These are phyloP conservation scores for Ypsolopha scabrella DNA, from an alignment of 2,888 invertebrate genomes.

Conservation along the genomic window DNA sequence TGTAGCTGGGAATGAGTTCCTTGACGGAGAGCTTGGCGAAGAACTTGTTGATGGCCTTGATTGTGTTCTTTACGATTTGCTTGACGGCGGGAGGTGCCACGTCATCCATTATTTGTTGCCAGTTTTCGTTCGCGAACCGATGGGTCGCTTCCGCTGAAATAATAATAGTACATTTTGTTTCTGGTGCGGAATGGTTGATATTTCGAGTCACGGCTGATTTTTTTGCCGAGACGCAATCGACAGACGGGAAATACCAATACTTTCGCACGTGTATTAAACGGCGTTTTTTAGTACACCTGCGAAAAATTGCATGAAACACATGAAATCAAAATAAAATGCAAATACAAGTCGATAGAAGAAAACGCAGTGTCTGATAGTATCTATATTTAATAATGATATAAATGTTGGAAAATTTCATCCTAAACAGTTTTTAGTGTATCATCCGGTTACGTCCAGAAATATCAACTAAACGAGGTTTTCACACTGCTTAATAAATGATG, in stretches of 20 bases:
- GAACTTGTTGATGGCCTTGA: conserved; percentile 58
- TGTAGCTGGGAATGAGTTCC: conserved; percentile 34
- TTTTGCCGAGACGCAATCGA: too few relatives aligned
- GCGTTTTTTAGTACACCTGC: not conserved
- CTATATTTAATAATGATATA: too few relatives aligned
- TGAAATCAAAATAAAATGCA: not conserved
- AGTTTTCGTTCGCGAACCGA: conserved; percentile 57
- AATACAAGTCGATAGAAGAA: too few relatives aligned
- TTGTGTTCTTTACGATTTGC: conserved; percentile 47
- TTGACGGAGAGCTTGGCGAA: conserved; percentile 33
- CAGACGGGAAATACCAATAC: not conserved
- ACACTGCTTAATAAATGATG: too few relatives aligned
- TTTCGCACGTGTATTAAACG: not conserved
- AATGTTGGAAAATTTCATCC: too few relatives aligned
- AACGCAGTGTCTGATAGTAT: too few relatives aligned
- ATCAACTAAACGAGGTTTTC: too few relatives aligned
- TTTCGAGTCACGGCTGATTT: too few relatives aligned
- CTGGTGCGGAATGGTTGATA: not conserved
- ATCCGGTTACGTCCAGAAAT: too few relatives aligned
- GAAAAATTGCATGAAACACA: not conserved
- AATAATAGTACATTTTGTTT: too few relatives aligned
- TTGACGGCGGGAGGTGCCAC: conserved; percentile 56
- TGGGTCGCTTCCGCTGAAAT: conserved; percentile 49
- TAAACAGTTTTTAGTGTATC: too few relatives aligned
- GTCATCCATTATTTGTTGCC: conserved; percentile 61